These are phyloP conservation scores for Cyanoramphus novaezelandiae DNA, from an alignment of 2,113 vertebrate species.

Conservation along the genomic window DNA sequence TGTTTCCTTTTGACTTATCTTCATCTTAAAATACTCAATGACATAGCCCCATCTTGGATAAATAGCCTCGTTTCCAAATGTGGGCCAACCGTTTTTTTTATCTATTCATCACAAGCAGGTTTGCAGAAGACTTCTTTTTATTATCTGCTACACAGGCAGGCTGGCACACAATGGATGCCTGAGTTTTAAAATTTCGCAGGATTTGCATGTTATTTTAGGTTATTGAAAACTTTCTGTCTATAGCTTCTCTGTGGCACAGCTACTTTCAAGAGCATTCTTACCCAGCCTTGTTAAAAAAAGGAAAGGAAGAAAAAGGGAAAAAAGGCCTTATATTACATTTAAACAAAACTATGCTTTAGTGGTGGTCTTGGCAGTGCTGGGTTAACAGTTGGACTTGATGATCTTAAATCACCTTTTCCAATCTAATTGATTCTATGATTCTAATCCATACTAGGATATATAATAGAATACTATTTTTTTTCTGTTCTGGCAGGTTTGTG, in stretches of 20 bases:
- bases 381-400: neutral
- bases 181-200: neutral
- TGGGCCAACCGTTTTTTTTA: conserved; percentile 1
- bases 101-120: neutral
- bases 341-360: neutral
- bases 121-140: conserved; percentile 11
- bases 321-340: neutral
- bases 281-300: neutral
- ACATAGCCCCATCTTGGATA: neutral
- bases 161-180: neutral
- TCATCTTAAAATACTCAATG: neutral
- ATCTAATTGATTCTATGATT: neutral
- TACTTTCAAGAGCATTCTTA: neutral
- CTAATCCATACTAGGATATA: neutral
- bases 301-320: accelerated
- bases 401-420: neutral
- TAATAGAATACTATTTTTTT: neutral
- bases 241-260: neutral
- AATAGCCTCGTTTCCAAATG: neutral
- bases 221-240: neutral
- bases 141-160: neutral
- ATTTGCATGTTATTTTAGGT: conserved; percentile 2
- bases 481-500: neutral
- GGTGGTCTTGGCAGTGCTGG: neutral
- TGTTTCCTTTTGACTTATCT: neutral